A percentile compares a stretch with the other conserved stretches of the same genome.
These are phyloP conservation scores for Pollenia angustigena DNA, from an alignment of 2,888 invertebrate species.

Conservation along the genomic window DNA sequence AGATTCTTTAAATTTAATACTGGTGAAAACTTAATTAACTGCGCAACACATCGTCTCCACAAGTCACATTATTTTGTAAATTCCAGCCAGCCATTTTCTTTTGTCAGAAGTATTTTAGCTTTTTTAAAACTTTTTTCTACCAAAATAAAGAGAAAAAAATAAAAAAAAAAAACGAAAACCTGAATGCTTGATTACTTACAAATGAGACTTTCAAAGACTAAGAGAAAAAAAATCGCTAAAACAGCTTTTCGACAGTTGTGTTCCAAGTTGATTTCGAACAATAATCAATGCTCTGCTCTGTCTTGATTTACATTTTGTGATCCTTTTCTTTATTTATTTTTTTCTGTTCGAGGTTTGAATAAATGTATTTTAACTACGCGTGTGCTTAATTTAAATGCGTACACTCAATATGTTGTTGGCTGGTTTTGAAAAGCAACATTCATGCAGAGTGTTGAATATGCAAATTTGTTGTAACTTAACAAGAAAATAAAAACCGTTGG, in stretches of 20 bases:
- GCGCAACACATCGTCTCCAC: constrained; percentile 17
- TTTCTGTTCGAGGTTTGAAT: constrained; percentile 8
- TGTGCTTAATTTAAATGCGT: constrained; percentile 70
- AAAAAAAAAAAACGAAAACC: constrained; percentile 25
- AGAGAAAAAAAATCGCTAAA: not conserved
- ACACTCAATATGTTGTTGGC: constrained; percentile 49
- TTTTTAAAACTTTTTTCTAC: constrained; percentile 3
- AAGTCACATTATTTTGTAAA: constrained; percentile 31
- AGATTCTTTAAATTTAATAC: constrained; percentile 15
- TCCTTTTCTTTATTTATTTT: constrained; percentile 36
- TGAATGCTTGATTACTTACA: constrained; percentile 62
- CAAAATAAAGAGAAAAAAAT: not conserved
- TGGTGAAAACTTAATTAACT: constrained; percentile 52
- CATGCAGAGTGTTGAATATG: constrained; percentile 64
- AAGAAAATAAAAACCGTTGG: constrained; percentile 39
- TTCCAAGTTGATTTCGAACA: constrained; percentile 50
- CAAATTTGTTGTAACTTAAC: constrained; percentile 53
- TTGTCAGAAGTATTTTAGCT: constrained; percentile 7
- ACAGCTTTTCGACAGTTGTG: constrained; percentile 37
- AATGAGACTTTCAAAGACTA: constrained; percentile 53
- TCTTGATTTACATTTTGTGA: constrained; percentile 61
- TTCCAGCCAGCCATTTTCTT: constrained; percentile 31
- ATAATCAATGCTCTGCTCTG: constrained; percentile 55
- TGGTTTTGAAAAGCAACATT: constrained; percentile 27
- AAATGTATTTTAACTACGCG: constrained; percentile 57